Base-by-base conservation (phyloP, 2,113 vertebrate genomes). In the Uria aalge region DNA sequence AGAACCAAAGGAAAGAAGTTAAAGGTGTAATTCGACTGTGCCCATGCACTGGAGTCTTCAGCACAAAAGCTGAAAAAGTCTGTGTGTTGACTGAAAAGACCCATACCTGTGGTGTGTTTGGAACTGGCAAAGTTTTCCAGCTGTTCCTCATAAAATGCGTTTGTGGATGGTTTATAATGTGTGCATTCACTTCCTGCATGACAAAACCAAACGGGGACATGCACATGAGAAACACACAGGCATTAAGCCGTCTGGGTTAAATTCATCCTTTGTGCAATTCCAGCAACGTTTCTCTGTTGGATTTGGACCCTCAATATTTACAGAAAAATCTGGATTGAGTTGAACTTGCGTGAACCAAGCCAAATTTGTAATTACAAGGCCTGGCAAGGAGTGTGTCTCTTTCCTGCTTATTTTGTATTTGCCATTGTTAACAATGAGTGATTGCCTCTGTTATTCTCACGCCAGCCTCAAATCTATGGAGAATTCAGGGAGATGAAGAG, bases 281-380 rank as follows among this genome's bases (percentile, higher is more conserved):
- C 71, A 90, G 62, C 77, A 53, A 95, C 62, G 41, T 30, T 91
- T 92, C 63, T 91, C 57, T 76, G 67, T 41, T 94, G 89, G 62
- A 52, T 85, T 95, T 85, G 83, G 77, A 87, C 30, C 24, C 26
- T 85, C 77, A 76, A 0, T 41, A 64, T 69, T 66, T 91, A 73
- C 67, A 64, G 88, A 67, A 91, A 91, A 94, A 87, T 91, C 88
- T 93, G 89, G 81, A 93, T 93, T 94, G 82, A 93, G 50, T 88
- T 94, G 92, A 84, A 91, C 78, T 94, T 74, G 85, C 47, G 38
- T 77, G 80, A 94, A 92, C 59, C 50, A 87, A 66, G 85, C 92
- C 96, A 96, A 94, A 80, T 89, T 85, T 88, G 63, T 72, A 90
- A 95, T 94, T 91, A 94, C 36, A 87, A 92, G 69, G 16, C 66